A percentile compares a stretch with the other conserved stretches of the same genome.
These are phyloP conservation scores for Muscicapa adusta DNA, from an alignment of 2,113 vertebrate species.

Conservation along the genomic window DNA sequence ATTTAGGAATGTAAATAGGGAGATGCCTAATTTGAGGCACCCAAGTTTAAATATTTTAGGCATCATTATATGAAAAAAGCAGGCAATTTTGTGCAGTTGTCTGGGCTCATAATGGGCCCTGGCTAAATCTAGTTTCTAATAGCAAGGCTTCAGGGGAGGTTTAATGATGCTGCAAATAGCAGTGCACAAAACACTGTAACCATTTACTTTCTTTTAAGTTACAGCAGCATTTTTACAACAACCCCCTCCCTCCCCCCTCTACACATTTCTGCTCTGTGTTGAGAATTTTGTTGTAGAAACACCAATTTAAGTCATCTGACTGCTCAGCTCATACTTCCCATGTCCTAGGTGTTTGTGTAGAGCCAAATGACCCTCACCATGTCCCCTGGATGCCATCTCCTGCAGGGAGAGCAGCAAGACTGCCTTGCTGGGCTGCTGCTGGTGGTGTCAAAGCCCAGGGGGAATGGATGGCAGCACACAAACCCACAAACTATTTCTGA, in stretches of 20 bases:
- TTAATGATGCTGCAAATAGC: constrained; percentile 37
- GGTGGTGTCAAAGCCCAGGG: fast-evolving
- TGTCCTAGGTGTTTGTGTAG: neutral
- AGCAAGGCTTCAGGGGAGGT: neutral
- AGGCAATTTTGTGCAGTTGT: neutral
- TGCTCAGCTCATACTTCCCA: neutral
- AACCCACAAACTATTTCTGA: neutral
- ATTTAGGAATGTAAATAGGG: constrained; percentile 11
- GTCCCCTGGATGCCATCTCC: neutral
- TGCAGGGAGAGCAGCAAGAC: neutral
- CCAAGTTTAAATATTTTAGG: neutral
- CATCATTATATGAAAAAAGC: neutral
- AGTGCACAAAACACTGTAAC: neutral
- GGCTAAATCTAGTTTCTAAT: constrained; percentile 5
- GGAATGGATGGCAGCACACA: fast-evolving
- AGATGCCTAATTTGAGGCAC: neutral
- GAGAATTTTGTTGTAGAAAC: neutral
- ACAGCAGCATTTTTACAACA: neutral
- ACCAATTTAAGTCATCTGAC: neutral
- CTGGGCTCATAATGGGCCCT: neutral
- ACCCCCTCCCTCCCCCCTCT: too few relatives aligned
- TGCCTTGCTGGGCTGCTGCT: neutral
- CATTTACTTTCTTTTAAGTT: constrained; percentile 8
- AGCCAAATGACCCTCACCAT: neutral
- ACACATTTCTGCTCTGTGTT: neutral